Evolutionary conservation across 2,888 invertebrate genomes (phyloP), one percentile per base, ranked within the genome.

Genomic region (Proisotoma minuta): DNA sequence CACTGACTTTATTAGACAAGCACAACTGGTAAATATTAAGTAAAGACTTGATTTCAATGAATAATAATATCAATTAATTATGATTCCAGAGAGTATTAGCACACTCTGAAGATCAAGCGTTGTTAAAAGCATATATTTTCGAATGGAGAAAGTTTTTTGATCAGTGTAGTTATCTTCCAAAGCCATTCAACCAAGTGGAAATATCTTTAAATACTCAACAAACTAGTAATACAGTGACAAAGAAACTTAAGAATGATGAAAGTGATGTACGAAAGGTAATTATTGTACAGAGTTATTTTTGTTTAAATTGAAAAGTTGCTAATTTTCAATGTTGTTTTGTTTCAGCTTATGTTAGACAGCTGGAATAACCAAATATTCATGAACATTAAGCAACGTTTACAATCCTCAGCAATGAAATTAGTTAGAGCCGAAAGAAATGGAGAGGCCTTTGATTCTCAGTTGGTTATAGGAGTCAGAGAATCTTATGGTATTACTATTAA

Each of bases 131-230:
- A 1, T 99, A 99, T 78, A 98, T 98, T 74, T 86, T 88, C 4
- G 98, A 99, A 80, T 99, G 99, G 99, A 85, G 93, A 54, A 95
- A 94, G 77, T 99, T 97, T 81, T 97, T 96, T 77, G 91, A 94
- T 3, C 98, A 99, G 78, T 96, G 97, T 79, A 90, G 91, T 78
- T 98, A 97, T 80, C 82, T 98, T 75, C 97, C 97, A 1, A 89
- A 94, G 72, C 97, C 97, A 20, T 98, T 98, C 81, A 85, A 89
- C 62, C 93, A 94, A 77, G 81, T 98, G 73, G 96, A 97, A 80
- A 87, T 87, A 70, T 86, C 91, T 60, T 83, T 95, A 43, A 71
- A 72, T 59, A 71, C 63, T 58, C 62, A 66, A 53, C 86, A 87
- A 60, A 87, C 87, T 23, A 88, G 88, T 77, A 80, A 81, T 63